Conservation (phyloP, 2,888 invertebrate species). For the Yponomeuta cagnagella region DNA sequence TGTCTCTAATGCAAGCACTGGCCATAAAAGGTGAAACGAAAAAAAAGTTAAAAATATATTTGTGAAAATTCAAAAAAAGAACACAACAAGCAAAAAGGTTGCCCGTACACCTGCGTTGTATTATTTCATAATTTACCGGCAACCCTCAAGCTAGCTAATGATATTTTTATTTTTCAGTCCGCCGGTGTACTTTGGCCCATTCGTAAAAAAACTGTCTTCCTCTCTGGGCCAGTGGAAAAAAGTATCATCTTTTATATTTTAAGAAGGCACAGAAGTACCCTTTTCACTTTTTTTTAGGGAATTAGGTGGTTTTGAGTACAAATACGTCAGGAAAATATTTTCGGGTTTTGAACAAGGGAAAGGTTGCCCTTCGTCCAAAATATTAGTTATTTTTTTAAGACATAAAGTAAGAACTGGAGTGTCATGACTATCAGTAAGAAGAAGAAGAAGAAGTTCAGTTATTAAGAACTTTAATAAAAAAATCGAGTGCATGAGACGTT, state of each 20-base stretch:
- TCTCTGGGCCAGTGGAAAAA: not conserved
- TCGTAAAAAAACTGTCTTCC: slow-evolving; percentile 9
- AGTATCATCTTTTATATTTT: not conserved
- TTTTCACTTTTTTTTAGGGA: too few relatives aligned
- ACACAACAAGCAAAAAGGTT: slow-evolving; percentile 13
- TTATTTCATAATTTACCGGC: slow-evolving; percentile 53
- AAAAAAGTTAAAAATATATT: not conserved
- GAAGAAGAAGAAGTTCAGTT: too few relatives aligned
- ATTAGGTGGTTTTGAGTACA: too few relatives aligned
- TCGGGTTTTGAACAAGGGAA: too few relatives aligned
- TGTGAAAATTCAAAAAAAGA: slow-evolving; percentile 17
- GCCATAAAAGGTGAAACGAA: slow-evolving; percentile 5
- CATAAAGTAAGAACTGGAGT: too few relatives aligned
- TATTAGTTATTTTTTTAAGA: too few relatives aligned
- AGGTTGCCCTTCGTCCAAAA: too few relatives aligned
- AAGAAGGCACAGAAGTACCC: not conserved
- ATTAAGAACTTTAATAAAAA: too few relatives aligned
- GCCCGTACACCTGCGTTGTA: slow-evolving; percentile 40
- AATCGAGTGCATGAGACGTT: too few relatives aligned
- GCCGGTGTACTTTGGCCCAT: not conserved
- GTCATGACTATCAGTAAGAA: too few relatives aligned
- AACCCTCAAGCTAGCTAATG: slow-evolving; percentile 37
- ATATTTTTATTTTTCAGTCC: slow-evolving; percentile 38
- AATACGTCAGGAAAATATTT: too few relatives aligned
- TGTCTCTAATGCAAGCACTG: slow-evolving; percentile 15